Percentiles rank a stretch among this genome's conserved stretches.
phyloP scores from a whole-genome alignment of 2,888 invertebrate genomes.

The Tetragnatha montana region DNA sequence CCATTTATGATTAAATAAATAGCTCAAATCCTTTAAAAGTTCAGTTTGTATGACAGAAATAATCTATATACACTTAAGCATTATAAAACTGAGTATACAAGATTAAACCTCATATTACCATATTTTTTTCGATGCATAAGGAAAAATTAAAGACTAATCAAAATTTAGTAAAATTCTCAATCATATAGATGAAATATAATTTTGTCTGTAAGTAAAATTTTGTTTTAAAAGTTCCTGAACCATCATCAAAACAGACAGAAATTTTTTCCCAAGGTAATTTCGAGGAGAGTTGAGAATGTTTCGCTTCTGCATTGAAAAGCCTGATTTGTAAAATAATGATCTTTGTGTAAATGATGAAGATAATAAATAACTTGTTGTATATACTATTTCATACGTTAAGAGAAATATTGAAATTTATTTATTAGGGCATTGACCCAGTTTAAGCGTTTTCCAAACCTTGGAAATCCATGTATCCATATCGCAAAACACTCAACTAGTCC shows the following conservation, averaged over 20 bases:
- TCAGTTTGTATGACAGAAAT: neutral
- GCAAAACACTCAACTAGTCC: no score
- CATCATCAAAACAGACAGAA: neutral
- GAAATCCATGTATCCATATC: no score
- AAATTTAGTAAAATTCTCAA: neutral
- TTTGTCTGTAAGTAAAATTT: neutral
- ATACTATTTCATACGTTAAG: no score
- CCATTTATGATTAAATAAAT: neutral
- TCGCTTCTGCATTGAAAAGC: neutral
- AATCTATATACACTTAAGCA: neutral
- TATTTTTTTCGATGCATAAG: constrained; percentile 15
- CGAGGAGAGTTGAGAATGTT: neutral
- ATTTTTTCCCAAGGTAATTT: neutral
- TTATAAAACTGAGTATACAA: constrained; percentile 1
- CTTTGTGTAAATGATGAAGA: neutral
- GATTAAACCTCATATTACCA: constrained; percentile 1
- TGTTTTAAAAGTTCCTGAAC: neutral
- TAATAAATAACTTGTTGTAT: neutral
- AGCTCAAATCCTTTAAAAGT: neutral
- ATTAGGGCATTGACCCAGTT: no score
- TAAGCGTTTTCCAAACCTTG: no score
- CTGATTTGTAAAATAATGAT: neutral
- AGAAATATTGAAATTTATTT: no score
- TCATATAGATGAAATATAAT: neutral
- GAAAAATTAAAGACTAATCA: neutral